Evolutionary conservation across 2,113 vertebrate species (phyloP).

Genomic region (Macquaria australasica): DNA sequence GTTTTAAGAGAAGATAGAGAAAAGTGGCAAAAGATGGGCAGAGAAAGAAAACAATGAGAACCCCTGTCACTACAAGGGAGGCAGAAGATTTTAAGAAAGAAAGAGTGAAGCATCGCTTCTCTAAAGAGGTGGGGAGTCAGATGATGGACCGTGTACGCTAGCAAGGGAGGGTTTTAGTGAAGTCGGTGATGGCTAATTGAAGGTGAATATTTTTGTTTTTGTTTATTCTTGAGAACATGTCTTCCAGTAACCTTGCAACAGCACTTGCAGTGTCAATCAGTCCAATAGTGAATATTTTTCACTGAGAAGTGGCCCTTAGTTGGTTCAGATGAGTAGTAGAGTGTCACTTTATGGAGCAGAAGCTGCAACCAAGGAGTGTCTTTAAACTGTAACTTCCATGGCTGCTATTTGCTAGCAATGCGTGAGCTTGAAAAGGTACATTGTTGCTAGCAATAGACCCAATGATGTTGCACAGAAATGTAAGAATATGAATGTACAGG

Average conservation of each 20-base stretch:
- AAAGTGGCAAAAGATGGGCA: constrained; percentile 18
- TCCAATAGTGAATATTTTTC: constrained; percentile 38
- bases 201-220: constrained; percentile 32
- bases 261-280: constrained; percentile 56
- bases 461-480: constrained; percentile 71
- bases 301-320: constrained; percentile 62
- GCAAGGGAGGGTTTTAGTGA: constrained; percentile 47
- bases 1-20: constrained; percentile 36
- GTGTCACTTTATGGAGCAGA: constrained; percentile 44
- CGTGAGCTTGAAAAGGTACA: constrained; percentile 30
- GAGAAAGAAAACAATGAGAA: constrained; percentile 30
- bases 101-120: neutral
- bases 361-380: constrained; percentile 60
- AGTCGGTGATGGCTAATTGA: constrained; percentile 54
- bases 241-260: constrained; percentile 66
- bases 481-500: constrained; percentile 71
- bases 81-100: neutral
- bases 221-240: constrained; percentile 49
- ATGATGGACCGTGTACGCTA: constrained; percentile 14
- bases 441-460: constrained; percentile 40
- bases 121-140: neutral
- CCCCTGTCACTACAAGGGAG: neutral
- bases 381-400: constrained; percentile 56
- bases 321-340: constrained; percentile 13
- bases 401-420: constrained; percentile 49